Percentiles rank a stretch among this genome's conserved stretches.
phyloP scores from a whole-genome alignment of 2,888 invertebrate genomes.

The Yponomeuta sedellus region DNA sequence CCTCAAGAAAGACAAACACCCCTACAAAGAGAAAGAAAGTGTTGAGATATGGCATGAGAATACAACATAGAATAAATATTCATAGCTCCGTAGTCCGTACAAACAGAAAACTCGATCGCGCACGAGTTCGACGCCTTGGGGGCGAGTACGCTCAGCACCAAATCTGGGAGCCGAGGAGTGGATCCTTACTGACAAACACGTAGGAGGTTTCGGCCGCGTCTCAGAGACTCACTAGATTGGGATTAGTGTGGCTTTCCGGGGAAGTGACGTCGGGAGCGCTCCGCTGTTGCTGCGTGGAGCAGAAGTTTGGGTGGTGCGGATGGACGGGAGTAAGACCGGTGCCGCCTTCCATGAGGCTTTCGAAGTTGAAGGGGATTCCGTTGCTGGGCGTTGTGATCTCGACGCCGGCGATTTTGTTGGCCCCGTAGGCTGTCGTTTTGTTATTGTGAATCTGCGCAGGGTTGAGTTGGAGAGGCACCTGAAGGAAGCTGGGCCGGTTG shows the following conservation, averaged over 20 bases:
- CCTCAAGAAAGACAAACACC: not conserved
- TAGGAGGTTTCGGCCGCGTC: slow-evolving; percentile 6
- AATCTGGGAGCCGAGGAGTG: slow-evolving; percentile 4
- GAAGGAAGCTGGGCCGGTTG: slow-evolving; percentile 84
- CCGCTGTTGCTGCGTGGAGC: slow-evolving; percentile 86
- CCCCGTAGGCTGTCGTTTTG: slow-evolving; percentile 47
- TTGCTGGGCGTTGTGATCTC: slow-evolving; percentile 92
- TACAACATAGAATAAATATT: slow-evolving; percentile 15
- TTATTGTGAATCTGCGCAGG: slow-evolving; percentile 72
- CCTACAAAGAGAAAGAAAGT: slow-evolving; percentile 12
- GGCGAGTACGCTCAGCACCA: not conserved
- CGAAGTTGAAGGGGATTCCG: slow-evolving; percentile 92
- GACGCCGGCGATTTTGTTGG: slow-evolving; percentile 84
- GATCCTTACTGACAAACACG: slow-evolving; percentile 13
- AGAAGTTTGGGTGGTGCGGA: slow-evolving; percentile 76
- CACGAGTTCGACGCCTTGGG: slow-evolving; percentile 26
- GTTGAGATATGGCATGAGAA: not conserved
- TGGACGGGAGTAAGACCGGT: slow-evolving; percentile 92
- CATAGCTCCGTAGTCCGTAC: slow-evolving; percentile 25
- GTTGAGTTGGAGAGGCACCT: slow-evolving; percentile 77
- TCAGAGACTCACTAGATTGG: slow-evolving; percentile 92
- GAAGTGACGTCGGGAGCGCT: slow-evolving; percentile 82
- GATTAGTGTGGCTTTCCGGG: slow-evolving; percentile 83
- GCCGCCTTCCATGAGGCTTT: slow-evolving; percentile 94
- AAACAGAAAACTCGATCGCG: slow-evolving; percentile 32